Evolutionary conservation across 1,140 invertebrate genomes (phyloP).

Genomic region (Cherax quadricarinatus): DNA sequence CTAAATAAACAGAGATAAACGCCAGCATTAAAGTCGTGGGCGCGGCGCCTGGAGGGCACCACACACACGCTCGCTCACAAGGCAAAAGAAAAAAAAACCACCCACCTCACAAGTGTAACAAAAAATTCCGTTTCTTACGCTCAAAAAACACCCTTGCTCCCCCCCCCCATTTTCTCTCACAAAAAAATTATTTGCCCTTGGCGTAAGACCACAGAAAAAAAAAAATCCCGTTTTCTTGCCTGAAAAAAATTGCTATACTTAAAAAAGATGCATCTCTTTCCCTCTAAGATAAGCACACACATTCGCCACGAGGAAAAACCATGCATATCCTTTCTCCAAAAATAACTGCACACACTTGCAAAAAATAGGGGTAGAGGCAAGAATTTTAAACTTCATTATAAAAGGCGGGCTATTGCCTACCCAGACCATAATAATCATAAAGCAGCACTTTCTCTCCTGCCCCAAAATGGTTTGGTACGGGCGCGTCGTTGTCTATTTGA

Average conservation of each 20-base stretch:
- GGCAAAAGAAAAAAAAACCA: too few species aligned
- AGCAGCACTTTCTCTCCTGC: background rate
- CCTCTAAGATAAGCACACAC: background rate
- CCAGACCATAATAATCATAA: slow-evolving; percentile 29
- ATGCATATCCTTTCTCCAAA: too few species aligned
- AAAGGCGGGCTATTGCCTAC: slow-evolving; percentile 1
- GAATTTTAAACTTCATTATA: slow-evolving; percentile 53
- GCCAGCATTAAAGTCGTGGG: background rate
- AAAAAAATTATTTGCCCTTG: too few species aligned
- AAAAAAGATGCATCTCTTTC: background rate
- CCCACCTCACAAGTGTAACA: too few species aligned
- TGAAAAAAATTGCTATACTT: background rate
- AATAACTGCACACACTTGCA: background rate
- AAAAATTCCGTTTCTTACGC: too few species aligned
- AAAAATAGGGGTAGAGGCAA: slow-evolving; percentile 29
- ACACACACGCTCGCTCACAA: too few species aligned
- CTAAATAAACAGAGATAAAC: slow-evolving; percentile 1
- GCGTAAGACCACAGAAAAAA: too few species aligned
- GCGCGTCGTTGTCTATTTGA: slow-evolving; percentile 39
- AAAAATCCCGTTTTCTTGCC: background rate
- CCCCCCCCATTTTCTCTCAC: too few species aligned
- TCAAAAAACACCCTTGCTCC: too few species aligned
- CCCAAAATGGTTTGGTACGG: background rate
- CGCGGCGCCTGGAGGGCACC: too few species aligned
- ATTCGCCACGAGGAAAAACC: too few species aligned